These are phyloP conservation scores for Caerostris darwini DNA, from an alignment of 1,140 invertebrate species.

Conservation along the genomic window DNA sequence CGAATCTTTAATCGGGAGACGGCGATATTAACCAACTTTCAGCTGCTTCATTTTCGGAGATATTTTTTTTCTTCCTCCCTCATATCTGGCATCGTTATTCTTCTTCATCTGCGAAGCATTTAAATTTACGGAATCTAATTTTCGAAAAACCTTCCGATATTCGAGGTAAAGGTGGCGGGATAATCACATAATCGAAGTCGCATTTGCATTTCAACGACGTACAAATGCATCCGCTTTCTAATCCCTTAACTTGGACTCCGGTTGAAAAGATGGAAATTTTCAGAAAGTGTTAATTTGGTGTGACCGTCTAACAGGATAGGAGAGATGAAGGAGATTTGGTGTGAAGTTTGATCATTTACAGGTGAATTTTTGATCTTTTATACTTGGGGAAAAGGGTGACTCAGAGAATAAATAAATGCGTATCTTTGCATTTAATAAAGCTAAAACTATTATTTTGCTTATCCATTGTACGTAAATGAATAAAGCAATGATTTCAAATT, in stretches of 20 bases:
- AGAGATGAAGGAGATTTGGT: neutral
- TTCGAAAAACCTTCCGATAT: slow-evolving; percentile 65
- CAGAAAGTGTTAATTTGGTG: neutral
- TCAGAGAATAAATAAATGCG: no score
- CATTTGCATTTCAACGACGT: slow-evolving; percentile 71
- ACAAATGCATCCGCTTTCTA: slow-evolving; percentile 34
- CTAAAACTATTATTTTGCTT: no score
- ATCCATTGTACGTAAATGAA: no score
- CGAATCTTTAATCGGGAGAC: slow-evolving; percentile 46
- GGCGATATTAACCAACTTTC: slow-evolving; percentile 53
- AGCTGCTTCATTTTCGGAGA: neutral
- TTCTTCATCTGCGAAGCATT: slow-evolving; percentile 37
- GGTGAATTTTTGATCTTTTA: no score
- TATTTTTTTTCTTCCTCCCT: neutral
- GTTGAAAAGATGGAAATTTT: slow-evolving; percentile 32
- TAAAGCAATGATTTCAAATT: no score
- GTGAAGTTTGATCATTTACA: slow-evolving; percentile 35
- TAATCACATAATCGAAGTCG: slow-evolving; percentile 68
- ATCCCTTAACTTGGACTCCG: neutral
- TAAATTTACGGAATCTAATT: slow-evolving; percentile 63
- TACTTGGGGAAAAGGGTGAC: no score
- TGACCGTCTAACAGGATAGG: neutral
- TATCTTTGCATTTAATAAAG: no score
- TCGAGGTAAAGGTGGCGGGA: neutral
- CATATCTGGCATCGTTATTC: slow-evolving; percentile 17